These are phyloP conservation scores for Phataginus tricuspis DNA, from an alignment of 2,797 vertebrate species.

Conservation along the genomic window DNA sequence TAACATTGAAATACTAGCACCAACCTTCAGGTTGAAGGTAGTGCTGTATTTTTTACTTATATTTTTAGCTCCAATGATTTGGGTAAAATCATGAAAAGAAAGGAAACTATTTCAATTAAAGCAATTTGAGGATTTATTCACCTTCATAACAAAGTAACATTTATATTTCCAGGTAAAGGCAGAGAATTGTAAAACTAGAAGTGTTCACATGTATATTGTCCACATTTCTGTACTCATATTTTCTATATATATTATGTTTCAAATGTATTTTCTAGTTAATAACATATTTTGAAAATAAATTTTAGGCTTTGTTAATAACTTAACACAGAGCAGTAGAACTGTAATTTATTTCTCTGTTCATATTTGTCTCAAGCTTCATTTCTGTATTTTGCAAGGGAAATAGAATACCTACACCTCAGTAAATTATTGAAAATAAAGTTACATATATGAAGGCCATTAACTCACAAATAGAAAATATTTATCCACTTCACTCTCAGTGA, in stretches of 20 bases:
- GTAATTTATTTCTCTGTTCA: background rate
- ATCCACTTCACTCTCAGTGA: background rate
- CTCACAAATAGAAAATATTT: background rate
- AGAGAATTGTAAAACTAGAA: background rate
- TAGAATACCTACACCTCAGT: background rate
- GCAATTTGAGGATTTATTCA: background rate
- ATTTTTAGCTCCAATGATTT: background rate
- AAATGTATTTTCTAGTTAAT: background rate
- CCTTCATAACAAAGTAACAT: background rate
- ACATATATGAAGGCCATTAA: background rate
- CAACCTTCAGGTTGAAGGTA: background rate
- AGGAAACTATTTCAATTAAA: background rate
- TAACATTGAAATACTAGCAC: slow-evolving; percentile 12
- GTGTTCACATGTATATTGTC: background rate
- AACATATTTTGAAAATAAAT: slow-evolving; percentile 14
- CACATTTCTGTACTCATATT: background rate
- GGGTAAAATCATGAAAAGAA: background rate
- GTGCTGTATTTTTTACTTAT: background rate
- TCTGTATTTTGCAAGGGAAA: background rate
- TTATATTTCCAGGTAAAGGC: background rate
- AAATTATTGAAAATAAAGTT: background rate
- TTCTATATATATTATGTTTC: background rate
- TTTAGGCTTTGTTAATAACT: background rate
- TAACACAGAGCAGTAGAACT: background rate
- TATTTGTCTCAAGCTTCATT: background rate